These are phyloP conservation scores for Wasmannia auropunctata DNA, from an alignment of 1,140 invertebrate species.

Conservation along the genomic window DNA sequence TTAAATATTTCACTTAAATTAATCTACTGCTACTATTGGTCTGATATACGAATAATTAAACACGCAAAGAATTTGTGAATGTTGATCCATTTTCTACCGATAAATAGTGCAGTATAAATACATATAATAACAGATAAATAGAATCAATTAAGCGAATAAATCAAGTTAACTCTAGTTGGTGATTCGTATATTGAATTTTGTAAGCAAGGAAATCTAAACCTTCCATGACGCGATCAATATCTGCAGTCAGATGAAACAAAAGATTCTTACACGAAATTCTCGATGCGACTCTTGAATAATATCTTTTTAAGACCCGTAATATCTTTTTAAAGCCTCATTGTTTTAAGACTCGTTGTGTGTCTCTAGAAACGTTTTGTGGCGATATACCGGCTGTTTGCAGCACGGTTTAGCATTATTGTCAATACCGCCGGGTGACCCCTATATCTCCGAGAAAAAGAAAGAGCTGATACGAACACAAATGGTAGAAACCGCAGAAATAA, in stretches of 20 bases:
- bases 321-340: neutral
- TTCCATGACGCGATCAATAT: neutral
- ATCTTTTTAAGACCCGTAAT: slow-evolving; percentile 42
- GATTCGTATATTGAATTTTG: slow-evolving; percentile 23
- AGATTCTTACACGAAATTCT: slow-evolving; percentile 1
- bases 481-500: neutral
- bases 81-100: neutral
- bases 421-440: neutral
- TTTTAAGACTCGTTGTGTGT: neutral
- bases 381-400: neutral
- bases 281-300: neutral
- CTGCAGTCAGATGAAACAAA: neutral
- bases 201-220: neutral
- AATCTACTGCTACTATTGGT: neutral
- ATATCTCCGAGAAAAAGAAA: neutral
- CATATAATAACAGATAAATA: too few relatives aligned
- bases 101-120: too few relatives aligned
- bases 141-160: neutral
- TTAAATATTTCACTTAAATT: neutral
- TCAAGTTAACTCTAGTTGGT: neutral
- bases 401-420: slow-evolving; percentile 4
- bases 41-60: neutral
- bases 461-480: neutral
- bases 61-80: neutral
- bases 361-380: neutral